Evolutionary conservation across 2,888 invertebrate species (phyloP).

Genomic region (Rosalia funebris): DNA sequence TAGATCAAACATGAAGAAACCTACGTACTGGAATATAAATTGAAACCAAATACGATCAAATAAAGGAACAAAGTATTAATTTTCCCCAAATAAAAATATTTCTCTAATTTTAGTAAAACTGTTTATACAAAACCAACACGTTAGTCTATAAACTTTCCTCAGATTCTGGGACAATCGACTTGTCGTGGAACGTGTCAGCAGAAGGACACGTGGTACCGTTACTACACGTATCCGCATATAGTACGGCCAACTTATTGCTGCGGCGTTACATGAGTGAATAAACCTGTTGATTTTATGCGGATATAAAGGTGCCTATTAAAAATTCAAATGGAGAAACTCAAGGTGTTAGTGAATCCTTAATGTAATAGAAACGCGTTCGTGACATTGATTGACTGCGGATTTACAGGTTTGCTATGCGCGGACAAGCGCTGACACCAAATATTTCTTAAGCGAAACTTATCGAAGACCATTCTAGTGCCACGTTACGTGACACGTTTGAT

Average conservation of each 20-base stretch:
- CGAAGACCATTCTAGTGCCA: no score
- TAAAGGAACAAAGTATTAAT: not conserved
- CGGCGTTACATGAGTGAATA: not conserved
- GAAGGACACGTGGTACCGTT: constrained; percentile 38
- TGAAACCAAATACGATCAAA: not conserved
- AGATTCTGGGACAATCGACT: constrained; percentile 40
- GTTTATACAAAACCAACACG: constrained; percentile 38
- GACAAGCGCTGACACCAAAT: constrained; percentile 2
- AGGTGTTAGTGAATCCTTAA: constrained; percentile 13
- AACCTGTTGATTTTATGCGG: constrained; percentile 22
- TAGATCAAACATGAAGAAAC: not conserved
- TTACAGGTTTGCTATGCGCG: constrained; percentile 3
- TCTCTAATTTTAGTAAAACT: constrained; percentile 25
- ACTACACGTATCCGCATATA: constrained; percentile 2
- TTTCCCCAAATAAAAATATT: not conserved
- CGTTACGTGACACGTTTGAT: no score
- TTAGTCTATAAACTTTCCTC: constrained; percentile 40
- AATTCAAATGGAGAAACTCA: constrained; percentile 23
- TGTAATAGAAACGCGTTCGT: constrained; percentile 7
- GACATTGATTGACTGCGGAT: constrained; percentile 19
- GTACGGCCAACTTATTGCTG: not conserved
- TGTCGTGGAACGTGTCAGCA: constrained; percentile 35
- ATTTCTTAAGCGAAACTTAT: no score
- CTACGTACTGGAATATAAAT: not conserved
- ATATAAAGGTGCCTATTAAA: constrained; percentile 14